phyloP scores from a whole-genome alignment of 2,113 vertebrate species.

The Perca fluviatilis region DNA sequence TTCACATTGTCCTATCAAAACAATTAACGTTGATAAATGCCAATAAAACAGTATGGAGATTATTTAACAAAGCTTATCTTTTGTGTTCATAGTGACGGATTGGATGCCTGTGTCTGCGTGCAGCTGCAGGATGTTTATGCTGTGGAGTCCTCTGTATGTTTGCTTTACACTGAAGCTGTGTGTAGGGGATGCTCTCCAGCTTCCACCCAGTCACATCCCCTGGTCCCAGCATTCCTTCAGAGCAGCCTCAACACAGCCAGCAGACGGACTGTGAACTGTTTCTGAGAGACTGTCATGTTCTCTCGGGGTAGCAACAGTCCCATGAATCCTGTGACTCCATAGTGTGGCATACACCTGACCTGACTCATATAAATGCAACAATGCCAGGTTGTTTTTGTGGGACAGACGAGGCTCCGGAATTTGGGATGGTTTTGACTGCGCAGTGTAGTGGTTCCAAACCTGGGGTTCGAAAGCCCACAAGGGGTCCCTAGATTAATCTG shows the following conservation, averaged over 20 bases:
- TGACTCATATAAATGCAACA: neutral
- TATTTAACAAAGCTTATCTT: constrained; percentile 54
- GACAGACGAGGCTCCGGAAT: neutral
- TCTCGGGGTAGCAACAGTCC: neutral
- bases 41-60: constrained; percentile 42
- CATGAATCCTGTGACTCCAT: neutral
- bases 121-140: constrained; percentile 71
- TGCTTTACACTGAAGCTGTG: constrained; percentile 61
- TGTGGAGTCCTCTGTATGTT: constrained; percentile 66
- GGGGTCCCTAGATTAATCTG: neutral
- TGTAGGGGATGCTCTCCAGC: constrained; percentile 34
- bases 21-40: constrained; percentile 43
- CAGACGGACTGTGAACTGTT: neutral
- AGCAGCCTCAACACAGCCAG: neutral
- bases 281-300: neutral
- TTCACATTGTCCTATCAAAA: constrained; percentile 43
- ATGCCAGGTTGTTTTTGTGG: neutral
- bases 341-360: neutral
- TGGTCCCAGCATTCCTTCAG: constrained; percentile 61
- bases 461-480: neutral
- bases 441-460: neutral
- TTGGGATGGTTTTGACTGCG: neutral
- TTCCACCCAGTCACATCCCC: constrained; percentile 60
- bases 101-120: constrained; percentile 8
- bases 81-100: constrained; percentile 20